Evolutionary conservation across 37 sponge, comb jelly and placozoan species (phyloP).

Genomic region (Spongilla lacustris): DNA sequence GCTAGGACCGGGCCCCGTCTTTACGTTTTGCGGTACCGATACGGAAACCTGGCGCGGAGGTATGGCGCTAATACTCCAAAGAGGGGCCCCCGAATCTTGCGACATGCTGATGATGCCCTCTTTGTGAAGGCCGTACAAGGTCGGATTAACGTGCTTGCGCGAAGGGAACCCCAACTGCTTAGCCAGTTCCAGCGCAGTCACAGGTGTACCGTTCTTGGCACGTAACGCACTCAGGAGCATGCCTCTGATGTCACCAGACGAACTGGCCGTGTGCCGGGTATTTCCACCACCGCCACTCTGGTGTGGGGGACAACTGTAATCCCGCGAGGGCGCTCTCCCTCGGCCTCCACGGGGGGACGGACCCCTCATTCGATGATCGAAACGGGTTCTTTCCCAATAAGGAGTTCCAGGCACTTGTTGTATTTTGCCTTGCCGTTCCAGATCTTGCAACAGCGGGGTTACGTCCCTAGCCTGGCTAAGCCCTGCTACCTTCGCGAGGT

Average conservation of each 20-base stretch:
- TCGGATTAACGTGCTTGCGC: slow-evolving; percentile 64
- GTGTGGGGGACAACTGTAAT: not conserved
- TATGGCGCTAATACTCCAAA: slow-evolving; percentile 43
- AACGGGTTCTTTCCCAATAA: not conserved
- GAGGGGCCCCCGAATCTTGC: slow-evolving; percentile 43
- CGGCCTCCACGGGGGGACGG: not conserved
- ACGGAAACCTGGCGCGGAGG: not conserved
- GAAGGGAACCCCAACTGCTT: slow-evolving; percentile 35
- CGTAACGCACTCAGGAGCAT: not conserved
- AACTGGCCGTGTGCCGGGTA: not conserved
- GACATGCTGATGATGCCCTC: slow-evolving; percentile 40
- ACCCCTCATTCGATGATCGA: not conserved
- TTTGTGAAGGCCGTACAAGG: slow-evolving; percentile 62
- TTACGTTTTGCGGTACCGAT: not conserved
- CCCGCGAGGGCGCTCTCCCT: not conserved
- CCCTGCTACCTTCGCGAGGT: not conserved
- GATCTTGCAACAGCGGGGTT: not conserved
- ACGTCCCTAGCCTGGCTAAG: not conserved
- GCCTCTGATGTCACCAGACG: not conserved
- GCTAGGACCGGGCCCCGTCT: not conserved
- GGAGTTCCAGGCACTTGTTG: not conserved
- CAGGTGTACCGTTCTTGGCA: slow-evolving; percentile 6
- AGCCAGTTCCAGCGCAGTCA: slow-evolving; percentile 73
- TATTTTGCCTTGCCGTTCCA: not conserved
- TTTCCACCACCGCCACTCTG: not conserved